A percentile compares a stretch with the other conserved stretches of the same genome.
Conservation (phyloP, 2,888 invertebrate genomes). For the Tenthredo notha region DNA sequence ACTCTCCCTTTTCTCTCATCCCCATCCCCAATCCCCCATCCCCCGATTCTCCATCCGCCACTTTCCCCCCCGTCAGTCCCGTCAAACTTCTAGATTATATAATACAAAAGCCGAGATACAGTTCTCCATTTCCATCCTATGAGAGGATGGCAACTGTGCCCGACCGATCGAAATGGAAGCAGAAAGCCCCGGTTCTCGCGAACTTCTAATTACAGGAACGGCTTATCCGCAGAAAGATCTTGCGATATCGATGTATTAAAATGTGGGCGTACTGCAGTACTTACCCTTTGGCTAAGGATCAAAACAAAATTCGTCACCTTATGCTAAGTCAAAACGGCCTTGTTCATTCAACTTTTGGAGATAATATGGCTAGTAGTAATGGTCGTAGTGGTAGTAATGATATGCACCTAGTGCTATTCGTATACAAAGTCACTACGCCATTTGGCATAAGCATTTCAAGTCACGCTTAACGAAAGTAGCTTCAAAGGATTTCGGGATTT, state of each 20-base stretch:
- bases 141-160: conserved; percentile 57
- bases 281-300: conserved; percentile 26
- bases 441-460: neutral
- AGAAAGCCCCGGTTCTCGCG: conserved; percentile 31
- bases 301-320: conserved; percentile 14
- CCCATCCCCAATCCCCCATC: conserved; percentile 55
- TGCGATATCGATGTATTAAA: conserved; percentile 38
- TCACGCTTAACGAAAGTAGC: conserved; percentile 16
- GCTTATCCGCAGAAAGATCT: conserved; percentile 48
- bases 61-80: conserved; percentile 61
- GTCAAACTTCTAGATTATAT: conserved; percentile 75
- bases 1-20: conserved; percentile 58
- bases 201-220: conserved; percentile 52
- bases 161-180: conserved; percentile 36
- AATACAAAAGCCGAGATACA: conserved; percentile 73
- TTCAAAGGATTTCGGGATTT: conserved; percentile 33
- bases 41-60: conserved; percentile 37
- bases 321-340: neutral
- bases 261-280: neutral
- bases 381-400: neutral
- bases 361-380: neutral
- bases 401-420: too few relatives aligned
- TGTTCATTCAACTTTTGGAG: neutral
- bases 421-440: too few relatives aligned
- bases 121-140: conserved; percentile 62